phyloP scores from a whole-genome alignment of 2,797 vertebrate genomes.

The Neosilurus mollespiculum region DNA sequence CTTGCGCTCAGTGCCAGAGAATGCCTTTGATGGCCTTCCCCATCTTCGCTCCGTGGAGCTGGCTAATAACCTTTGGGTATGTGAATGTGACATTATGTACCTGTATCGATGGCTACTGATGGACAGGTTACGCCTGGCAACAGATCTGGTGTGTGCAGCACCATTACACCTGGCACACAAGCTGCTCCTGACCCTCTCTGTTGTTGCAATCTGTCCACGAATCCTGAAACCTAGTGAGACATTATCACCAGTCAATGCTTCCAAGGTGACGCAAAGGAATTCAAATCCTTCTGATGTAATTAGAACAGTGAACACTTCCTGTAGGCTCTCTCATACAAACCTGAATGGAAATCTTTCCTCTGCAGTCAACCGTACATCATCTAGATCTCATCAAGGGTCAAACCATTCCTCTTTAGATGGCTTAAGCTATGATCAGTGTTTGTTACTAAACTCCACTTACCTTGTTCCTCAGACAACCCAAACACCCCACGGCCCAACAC shows the following conservation, averaged over 20 bases:
- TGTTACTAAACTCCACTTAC: constrained; percentile 62
- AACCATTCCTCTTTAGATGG: constrained; percentile 64
- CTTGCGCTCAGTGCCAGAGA: constrained; percentile 72
- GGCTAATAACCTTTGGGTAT: constrained; percentile 74
- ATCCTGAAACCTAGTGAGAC: constrained; percentile 62
- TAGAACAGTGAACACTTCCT: neutral
- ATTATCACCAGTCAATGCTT: constrained; percentile 11
- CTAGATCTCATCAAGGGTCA: constrained; percentile 38
- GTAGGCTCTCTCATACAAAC: constrained; percentile 1
- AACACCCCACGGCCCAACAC: constrained; percentile 46
- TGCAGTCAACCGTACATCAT: neutral
- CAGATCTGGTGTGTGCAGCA: constrained; percentile 71
- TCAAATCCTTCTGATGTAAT: constrained; percentile 25
- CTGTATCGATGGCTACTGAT: constrained; percentile 75
- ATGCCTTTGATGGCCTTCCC: constrained; percentile 67
- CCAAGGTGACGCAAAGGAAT: neutral
- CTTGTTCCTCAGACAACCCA: constrained; percentile 44
- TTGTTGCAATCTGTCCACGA: constrained; percentile 70
- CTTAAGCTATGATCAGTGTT: constrained; percentile 72
- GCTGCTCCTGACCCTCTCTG: constrained; percentile 72
- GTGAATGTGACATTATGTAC: constrained; percentile 77
- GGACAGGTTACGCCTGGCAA: constrained; percentile 67
- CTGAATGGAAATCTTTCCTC: neutral
- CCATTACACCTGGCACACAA: constrained; percentile 72
- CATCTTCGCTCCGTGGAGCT: constrained; percentile 70